Conservation (phyloP, 2,888 invertebrate genomes). For the Ferdinandea cuprea region DNA sequence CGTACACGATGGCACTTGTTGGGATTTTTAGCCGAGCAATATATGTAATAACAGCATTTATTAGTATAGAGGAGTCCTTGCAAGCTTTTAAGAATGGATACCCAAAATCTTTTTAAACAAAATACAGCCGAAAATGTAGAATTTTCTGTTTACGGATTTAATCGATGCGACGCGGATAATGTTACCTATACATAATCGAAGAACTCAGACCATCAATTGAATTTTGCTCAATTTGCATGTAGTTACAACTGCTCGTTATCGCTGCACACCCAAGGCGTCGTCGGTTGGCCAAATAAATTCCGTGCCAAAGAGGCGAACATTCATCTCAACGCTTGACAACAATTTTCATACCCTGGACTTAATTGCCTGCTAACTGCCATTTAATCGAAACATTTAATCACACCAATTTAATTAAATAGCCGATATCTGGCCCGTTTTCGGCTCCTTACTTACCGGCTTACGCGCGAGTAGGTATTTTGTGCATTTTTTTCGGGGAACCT, state of each 20-base stretch:
- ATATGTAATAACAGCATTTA: too few relatives aligned
- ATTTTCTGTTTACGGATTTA: too few relatives aligned
- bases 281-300: constrained; percentile 51
- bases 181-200: too few relatives aligned
- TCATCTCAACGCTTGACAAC: constrained; percentile 70
- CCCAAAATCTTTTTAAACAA: too few relatives aligned
- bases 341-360: constrained; percentile 66
- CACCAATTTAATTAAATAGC: constrained; percentile 72
- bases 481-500: constrained; percentile 21
- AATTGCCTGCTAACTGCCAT: constrained; percentile 71
- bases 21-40: too few relatives aligned
- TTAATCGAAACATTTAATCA: constrained; percentile 74
- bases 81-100: too few relatives aligned
- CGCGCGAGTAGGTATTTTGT: neutral
- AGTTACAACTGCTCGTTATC: constrained; percentile 64
- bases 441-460: neutral
- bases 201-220: constrained; percentile 31
- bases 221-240: constrained; percentile 58
- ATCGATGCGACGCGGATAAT: too few relatives aligned
- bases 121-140: too few relatives aligned
- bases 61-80: too few relatives aligned
- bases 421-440: neutral
- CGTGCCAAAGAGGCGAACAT: constrained; percentile 46
- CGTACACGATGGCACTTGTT: too few relatives aligned
- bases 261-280: constrained; percentile 19